phyloP scores from a whole-genome alignment of 2,113 vertebrate genomes.

The Dasyornis broadbenti region DNA sequence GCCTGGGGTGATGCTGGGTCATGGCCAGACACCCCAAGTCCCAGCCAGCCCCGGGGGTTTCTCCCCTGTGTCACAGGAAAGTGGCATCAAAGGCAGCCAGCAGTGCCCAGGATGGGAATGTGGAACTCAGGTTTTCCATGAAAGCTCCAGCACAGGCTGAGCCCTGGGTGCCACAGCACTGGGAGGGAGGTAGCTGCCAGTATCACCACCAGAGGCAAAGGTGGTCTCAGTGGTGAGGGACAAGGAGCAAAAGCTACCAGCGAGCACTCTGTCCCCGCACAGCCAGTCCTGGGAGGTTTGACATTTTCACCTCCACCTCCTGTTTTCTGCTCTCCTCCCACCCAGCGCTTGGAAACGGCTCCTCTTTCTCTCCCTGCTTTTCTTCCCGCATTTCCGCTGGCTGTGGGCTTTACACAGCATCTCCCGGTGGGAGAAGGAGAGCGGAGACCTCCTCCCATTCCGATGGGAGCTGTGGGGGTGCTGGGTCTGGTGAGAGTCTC shows the following conservation, averaged over 20 bases:
- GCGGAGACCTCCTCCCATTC: background rate
- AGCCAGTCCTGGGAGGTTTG: background rate
- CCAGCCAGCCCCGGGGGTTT: background rate
- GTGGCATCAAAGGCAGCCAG: background rate
- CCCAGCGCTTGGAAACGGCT: background rate
- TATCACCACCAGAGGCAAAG: background rate
- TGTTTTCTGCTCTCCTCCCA: constrained; percentile 25
- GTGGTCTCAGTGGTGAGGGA: accelerated
- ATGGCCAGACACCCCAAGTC: accelerated
- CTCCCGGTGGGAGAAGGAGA: background rate
- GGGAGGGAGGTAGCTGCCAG: background rate
- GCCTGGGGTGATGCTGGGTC: background rate
- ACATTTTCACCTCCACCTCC: constrained; percentile 39
- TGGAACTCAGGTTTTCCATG: background rate
- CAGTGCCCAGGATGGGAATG: background rate
- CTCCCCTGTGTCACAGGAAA: background rate
- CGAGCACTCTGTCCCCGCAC: accelerated
- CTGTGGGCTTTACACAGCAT: background rate
- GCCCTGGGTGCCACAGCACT: background rate
- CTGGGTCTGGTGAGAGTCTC: background rate
- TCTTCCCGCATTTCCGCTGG: background rate
- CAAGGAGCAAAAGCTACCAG: background rate
- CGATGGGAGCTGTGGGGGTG: background rate
- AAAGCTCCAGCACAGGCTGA: background rate
- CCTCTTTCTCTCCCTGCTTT: background rate